Conservation (phyloP, 1,140 invertebrate genomes). For the Stegodyphus dumicola region DNA sequence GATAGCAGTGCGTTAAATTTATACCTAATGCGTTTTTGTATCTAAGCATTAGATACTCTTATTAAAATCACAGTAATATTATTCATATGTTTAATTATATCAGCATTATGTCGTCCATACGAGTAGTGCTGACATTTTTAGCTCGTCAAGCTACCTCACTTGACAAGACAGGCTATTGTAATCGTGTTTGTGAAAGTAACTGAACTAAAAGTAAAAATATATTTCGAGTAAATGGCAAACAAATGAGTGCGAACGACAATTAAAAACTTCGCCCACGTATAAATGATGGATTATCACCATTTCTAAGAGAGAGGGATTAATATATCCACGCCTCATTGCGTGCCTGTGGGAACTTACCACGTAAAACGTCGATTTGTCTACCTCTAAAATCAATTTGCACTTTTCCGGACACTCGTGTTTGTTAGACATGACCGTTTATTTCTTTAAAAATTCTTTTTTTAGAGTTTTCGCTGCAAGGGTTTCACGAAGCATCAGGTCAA, state of each 20-base stretch:
- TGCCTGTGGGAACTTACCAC: slow-evolving; percentile 19
- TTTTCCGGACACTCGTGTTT: not conserved
- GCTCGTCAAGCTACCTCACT: too few relatives aligned
- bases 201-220: not conserved
- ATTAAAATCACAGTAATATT: too few relatives aligned
- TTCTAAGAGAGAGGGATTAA: slow-evolving; percentile 24
- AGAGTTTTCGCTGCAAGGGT: not conserved
- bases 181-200: not conserved
- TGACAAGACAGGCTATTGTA: too few relatives aligned
- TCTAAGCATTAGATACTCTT: too few relatives aligned
- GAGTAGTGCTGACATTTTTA: too few relatives aligned
- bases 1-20: too few relatives aligned
- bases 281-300: slow-evolving; percentile 39
- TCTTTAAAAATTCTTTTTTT: not conserved
- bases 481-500: too few relatives aligned
- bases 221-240: too few relatives aligned
- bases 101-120: too few relatives aligned
- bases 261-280: slow-evolving; percentile 27
- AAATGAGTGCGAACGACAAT: not conserved
- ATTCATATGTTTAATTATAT: too few relatives aligned
- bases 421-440: not conserved
- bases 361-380: slow-evolving; percentile 36
- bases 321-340: slow-evolving; percentile 36
- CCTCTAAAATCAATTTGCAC: slow-evolving; percentile 40
- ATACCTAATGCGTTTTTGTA: too few relatives aligned